Base-by-base conservation (phyloP, 2,113 vertebrate species). In the Anoura caudifer region DNA sequence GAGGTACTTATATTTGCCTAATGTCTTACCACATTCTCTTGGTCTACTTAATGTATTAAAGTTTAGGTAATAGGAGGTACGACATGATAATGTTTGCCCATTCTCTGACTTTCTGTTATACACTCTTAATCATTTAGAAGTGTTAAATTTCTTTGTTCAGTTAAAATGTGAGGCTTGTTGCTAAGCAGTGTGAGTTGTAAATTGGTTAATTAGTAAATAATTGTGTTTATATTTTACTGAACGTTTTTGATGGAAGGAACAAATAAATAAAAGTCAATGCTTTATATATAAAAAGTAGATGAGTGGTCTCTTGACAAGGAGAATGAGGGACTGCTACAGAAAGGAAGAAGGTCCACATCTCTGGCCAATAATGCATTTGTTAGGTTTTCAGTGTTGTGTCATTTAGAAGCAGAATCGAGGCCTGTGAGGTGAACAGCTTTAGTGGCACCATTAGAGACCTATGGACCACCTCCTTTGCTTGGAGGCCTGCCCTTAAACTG, bases 201-300 rank as follows among this genome's bases (percentile, higher is more conserved):
- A 65, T 87, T 33, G 90, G 7, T 92, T 85, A 33, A 61, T 80
- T 80, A 70, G 50, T 70, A 91, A 80, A 52, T 69, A 82, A 77
- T 91, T 92, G 20, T 70, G 70, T 67, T 91, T 95, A 31, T 31
- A 79, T 84, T 88, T 88, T 87, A 95, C 14, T 93, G 22, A 54
- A 69, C 2, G 8, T 81, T 92, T 83, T 33, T 69, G 22, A 54
- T 93, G 31, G 38, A 79, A 80, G 10, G 8, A 69, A 10, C 11
- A 15, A 86, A 54, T 43, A 79, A 80, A 70, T 43, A 80, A 87
- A 93, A 82, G 16, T 65, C 82, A 89, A 82, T 28, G 31, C 14
- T 87, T 47, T 73, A 28, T 86, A 20, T 67, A 28, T 83, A 65
- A 95, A 65, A 82, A 45, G 33, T 82, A 87, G 3, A 59, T 59